These are phyloP conservation scores for Luehdorfia chinensis DNA, from an alignment of 1,140 invertebrate species.

Conservation along the genomic window DNA sequence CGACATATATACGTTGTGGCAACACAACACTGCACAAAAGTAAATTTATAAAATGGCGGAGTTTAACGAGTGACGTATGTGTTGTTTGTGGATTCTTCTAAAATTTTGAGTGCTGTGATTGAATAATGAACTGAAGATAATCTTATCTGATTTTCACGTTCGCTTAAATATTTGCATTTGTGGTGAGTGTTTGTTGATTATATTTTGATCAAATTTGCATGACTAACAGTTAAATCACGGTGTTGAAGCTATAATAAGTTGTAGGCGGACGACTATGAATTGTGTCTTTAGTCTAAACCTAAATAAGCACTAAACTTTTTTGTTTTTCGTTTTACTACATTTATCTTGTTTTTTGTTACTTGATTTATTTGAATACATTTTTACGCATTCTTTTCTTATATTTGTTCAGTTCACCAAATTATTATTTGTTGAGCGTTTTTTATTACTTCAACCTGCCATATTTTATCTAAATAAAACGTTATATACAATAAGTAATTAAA, in stretches of 20 bases:
- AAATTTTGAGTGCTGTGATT: conserved; percentile 42
- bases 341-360: neutral
- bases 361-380: neutral
- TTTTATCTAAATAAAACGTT: too few species aligned
- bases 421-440: neutral
- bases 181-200: conserved; percentile 19
- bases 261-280: conserved; percentile 46
- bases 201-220: conserved; percentile 8
- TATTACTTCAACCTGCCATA: neutral
- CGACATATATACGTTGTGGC: too few species aligned
- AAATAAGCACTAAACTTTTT: neutral
- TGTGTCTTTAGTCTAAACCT: neutral
- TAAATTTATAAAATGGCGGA: conserved; percentile 71
- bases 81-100: conserved; percentile 61
- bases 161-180: conserved; percentile 11
- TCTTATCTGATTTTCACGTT: conserved; percentile 13
- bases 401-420: neutral
- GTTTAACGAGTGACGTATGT: conserved; percentile 62
- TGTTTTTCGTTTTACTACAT: neutral
- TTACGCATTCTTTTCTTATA: neutral
- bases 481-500: too few species aligned
- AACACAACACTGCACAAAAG: conserved; percentile 24
- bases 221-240: conserved; percentile 28
- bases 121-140: conserved; percentile 49
- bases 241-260: conserved; percentile 37